A percentile compares a stretch with the other conserved stretches of the same genome.
phyloP scores from a whole-genome alignment of 2,797 vertebrate genomes.

The Coreius guichenoti region DNA sequence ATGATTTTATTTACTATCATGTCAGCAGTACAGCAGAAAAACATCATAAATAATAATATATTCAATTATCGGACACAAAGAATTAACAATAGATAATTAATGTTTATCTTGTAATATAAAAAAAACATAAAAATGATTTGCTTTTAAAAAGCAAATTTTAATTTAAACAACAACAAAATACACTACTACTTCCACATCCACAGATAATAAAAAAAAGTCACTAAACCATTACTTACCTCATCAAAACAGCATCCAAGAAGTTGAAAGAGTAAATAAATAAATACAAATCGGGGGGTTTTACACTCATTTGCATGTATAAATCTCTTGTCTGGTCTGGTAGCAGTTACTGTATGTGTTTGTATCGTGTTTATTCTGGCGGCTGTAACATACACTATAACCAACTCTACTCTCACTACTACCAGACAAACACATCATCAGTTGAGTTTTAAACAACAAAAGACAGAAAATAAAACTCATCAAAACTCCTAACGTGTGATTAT shows the following conservation, averaged over 20 bases:
- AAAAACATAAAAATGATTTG: neutral
- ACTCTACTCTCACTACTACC: neutral
- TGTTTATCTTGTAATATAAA: neutral
- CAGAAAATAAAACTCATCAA: neutral
- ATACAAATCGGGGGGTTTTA: neutral
- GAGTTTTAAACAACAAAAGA: neutral
- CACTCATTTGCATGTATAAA: conserved; percentile 17
- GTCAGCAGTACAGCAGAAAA: neutral
- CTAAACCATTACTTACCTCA: neutral
- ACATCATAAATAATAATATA: neutral
- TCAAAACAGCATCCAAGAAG: neutral
- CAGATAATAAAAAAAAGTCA: neutral
- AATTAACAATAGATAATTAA: neutral
- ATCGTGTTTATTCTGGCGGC: neutral
- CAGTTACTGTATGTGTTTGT: neutral
- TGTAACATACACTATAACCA: conserved; percentile 44
- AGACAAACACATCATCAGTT: neutral
- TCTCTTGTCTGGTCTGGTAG: neutral
- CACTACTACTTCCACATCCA: conserved; percentile 34
- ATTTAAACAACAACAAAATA: neutral
- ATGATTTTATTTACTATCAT: too few species aligned
- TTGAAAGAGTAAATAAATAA: neutral
- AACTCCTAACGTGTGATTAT: neutral
- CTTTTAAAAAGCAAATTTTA: neutral
- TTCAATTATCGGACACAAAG: neutral